Conservation (phyloP, 2,113 vertebrate species). For the Psittacula cyanocephala region DNA sequence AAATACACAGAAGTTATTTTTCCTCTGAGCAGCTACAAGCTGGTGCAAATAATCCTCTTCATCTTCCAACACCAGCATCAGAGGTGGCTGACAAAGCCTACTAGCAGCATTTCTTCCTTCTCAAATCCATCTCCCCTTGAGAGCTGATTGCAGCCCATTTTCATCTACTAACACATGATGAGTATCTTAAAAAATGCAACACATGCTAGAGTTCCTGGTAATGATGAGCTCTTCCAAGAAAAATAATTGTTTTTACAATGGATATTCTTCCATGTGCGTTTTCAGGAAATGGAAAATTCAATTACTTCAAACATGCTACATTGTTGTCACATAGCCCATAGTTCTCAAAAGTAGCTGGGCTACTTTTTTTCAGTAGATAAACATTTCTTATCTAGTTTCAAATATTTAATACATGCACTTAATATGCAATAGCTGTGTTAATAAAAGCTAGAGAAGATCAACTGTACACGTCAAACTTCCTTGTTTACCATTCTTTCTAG, state of each 20-base stretch:
- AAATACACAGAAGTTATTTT: constrained; percentile 37
- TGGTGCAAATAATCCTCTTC: constrained; percentile 55
- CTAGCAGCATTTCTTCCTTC: constrained; percentile 12
- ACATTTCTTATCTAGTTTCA: neutral
- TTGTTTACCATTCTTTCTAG: neutral
- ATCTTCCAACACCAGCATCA: constrained; percentile 56
- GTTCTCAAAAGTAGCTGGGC: neutral
- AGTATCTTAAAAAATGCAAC: neutral
- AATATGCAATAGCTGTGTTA: neutral
- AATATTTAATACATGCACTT: neutral
- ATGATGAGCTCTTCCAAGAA: neutral
- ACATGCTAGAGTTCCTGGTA: neutral
- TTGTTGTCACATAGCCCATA: neutral
- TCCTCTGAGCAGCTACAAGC: constrained; percentile 31
- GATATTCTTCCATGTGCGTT: neutral
- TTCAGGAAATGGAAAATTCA: neutral
- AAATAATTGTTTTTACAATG: neutral
- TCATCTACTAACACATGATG: neutral
- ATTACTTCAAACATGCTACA: neutral
- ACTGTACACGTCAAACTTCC: neutral
- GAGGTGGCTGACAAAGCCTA: constrained; percentile 28
- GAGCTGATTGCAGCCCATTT: neutral
- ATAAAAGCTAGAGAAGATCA: neutral
- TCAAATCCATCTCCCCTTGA: neutral
- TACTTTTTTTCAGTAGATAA: neutral